Conservation (phyloP, 2,888 invertebrate species). For the Lasioglossum pauxillum region DNA sequence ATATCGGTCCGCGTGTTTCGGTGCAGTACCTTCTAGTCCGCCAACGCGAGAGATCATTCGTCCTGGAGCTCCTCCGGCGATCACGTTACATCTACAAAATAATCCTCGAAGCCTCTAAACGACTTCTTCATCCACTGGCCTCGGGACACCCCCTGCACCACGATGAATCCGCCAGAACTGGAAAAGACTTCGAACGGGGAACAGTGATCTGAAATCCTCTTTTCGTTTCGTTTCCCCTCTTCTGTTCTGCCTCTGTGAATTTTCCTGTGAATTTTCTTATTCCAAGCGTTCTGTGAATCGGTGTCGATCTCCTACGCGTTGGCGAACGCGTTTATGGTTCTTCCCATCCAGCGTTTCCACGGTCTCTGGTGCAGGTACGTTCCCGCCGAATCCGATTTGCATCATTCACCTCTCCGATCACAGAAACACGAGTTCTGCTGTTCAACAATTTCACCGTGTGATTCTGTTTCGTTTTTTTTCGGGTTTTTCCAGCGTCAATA, state of each 20-base stretch:
- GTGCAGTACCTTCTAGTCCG: constrained; percentile 77
- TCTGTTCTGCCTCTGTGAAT: no score
- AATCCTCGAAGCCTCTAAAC: neutral
- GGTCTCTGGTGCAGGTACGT: constrained; percentile 19
- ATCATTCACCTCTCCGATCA: neutral
- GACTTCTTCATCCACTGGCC: neutral
- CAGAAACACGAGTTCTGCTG: neutral
- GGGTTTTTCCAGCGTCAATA: neutral
- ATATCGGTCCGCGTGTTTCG: constrained; percentile 73
- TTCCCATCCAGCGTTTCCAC: neutral
- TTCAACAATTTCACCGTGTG: neutral
- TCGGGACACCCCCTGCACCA: neutral
- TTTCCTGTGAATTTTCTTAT: neutral
- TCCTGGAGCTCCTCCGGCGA: constrained; percentile 29
- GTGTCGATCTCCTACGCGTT: neutral
- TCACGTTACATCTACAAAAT: constrained; percentile 41
- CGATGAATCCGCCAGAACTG: neutral
- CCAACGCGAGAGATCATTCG: constrained; percentile 64
- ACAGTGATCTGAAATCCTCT: neutral
- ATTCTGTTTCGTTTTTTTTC: neutral
- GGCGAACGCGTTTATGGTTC: constrained; percentile 5
- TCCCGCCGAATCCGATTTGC: constrained; percentile 29
- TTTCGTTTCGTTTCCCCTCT: neutral
- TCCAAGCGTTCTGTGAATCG: neutral
- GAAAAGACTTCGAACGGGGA: neutral